A percentile compares a stretch with the other conserved stretches of the same genome.
phyloP scores from a whole-genome alignment of 2,113 vertebrate species.

The Pipa parva region DNA sequence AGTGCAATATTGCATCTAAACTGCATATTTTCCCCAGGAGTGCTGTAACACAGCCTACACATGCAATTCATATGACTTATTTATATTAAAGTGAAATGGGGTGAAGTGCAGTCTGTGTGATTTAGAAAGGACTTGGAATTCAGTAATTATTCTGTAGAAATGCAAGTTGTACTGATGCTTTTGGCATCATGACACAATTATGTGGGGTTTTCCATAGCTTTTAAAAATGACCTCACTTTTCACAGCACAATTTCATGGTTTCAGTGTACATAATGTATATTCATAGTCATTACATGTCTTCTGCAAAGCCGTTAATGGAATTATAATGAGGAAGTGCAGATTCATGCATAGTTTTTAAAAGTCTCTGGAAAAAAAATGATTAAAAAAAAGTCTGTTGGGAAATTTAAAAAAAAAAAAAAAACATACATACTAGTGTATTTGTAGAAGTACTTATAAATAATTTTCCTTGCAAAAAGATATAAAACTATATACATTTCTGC shows the following conservation, averaged over 20 bases:
- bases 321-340: background rate
- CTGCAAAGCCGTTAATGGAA: background rate
- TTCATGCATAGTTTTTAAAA: background rate
- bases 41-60: too few species aligned
- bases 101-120: background rate
- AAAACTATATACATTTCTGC: too few species aligned
- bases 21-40: too few species aligned
- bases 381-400: too few species aligned
- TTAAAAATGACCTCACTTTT: background rate
- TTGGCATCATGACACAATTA: background rate
- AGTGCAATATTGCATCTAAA: too few species aligned
- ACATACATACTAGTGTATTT: background rate
- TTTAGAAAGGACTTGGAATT: background rate
- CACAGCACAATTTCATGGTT: background rate
- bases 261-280: background rate
- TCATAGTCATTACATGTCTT: background rate
- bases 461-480: background rate
- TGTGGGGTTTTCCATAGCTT: background rate
- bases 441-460: background rate
- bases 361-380: too few species aligned
- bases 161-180: background rate
- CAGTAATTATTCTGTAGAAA: background rate
- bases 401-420: too few species aligned
- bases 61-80: background rate
- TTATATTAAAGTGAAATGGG: too few species aligned